Evolutionary conservation across 2,113 vertebrate genomes (phyloP), one percentile per base, ranked within the genome.

Genomic region (Perca schrenkii): DNA sequence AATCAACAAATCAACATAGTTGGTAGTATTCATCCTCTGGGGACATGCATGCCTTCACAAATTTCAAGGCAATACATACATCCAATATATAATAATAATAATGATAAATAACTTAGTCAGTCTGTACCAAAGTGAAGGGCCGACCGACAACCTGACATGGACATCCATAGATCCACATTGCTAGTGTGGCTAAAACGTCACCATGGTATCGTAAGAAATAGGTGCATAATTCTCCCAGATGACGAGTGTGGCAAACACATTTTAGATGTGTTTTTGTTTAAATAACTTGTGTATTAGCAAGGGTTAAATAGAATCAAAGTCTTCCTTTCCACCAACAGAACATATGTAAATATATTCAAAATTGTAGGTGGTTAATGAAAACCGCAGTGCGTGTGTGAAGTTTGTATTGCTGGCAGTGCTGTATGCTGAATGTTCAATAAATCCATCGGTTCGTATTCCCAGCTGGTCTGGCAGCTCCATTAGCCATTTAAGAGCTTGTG

Each of bases 401-500:
- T 75, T 69, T 85, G 75, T 75, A 54, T 81, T 84, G 86, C 57
- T 86, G 76, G 78, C 79, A 73, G 71, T 5, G 76, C 63, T 83
- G 79, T 49, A 34, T 77, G 77, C 77, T 63, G 70, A 88, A 80
- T 61, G 82, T 69, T 91, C 90, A 88, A 90, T 91, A 91, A 88
- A 92, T 92, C 90, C 64, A 90, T 88, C 13, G 67, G 82, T 83
- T 87, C 86, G 83, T 86, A 77, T 88, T 90, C 66, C 82, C 84
- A 84, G 82, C 78, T 84, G 82, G 65, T 89, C 81, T 80, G 74
- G 79, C 66, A 3, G 79, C 82, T 91, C 89, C 86, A 91, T 91
- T 89, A 92, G 90, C 84, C 85, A 66, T 84, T 89, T 77, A 89
- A 89, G 91, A 90, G 85, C 79, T 71, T 89, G 67, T 90, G 86